Conservation (phyloP, 2,113 vertebrate genomes). For the Ochotona curzoniae region DNA sequence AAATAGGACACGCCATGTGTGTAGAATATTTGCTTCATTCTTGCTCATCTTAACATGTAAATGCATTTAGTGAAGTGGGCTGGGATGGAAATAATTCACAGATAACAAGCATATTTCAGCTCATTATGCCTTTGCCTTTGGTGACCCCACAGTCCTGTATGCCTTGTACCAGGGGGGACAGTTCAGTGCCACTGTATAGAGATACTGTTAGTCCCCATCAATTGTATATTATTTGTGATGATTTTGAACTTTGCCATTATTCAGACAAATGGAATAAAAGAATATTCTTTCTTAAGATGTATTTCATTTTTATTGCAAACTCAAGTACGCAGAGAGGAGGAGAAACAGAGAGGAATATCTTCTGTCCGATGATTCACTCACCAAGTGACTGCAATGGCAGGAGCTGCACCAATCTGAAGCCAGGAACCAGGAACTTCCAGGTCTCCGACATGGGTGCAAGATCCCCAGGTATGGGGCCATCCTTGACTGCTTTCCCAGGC, state of each 20-base stretch:
- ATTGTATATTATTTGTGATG: neutral
- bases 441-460: too few species aligned
- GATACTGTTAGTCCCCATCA: neutral
- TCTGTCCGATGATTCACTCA: too few species aligned
- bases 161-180: slow-evolving; percentile 42
- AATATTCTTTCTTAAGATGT: neutral
- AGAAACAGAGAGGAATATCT: too few species aligned
- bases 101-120: neutral
- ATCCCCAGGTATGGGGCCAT: too few species aligned
- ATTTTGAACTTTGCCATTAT: slow-evolving; percentile 14
- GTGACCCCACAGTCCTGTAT: neutral
- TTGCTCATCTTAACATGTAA: slow-evolving; percentile 5
- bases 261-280: too few species aligned
- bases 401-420: too few species aligned
- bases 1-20: slow-evolving; percentile 30
- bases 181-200: slow-evolving; percentile 10
- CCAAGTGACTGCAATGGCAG: too few species aligned
- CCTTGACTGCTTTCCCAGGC: too few species aligned
- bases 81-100: slow-evolving; percentile 5
- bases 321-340: too few species aligned
- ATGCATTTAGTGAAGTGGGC: neutral
- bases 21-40: neutral
- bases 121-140: slow-evolving; percentile 1
- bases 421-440: too few species aligned
- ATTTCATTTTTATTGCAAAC: too few species aligned